Percentiles rank a stretch among this genome's conserved stretches.
Evolutionary conservation across 2,888 invertebrate species (phyloP).

Genomic region (Plutella xylostella): DNA sequence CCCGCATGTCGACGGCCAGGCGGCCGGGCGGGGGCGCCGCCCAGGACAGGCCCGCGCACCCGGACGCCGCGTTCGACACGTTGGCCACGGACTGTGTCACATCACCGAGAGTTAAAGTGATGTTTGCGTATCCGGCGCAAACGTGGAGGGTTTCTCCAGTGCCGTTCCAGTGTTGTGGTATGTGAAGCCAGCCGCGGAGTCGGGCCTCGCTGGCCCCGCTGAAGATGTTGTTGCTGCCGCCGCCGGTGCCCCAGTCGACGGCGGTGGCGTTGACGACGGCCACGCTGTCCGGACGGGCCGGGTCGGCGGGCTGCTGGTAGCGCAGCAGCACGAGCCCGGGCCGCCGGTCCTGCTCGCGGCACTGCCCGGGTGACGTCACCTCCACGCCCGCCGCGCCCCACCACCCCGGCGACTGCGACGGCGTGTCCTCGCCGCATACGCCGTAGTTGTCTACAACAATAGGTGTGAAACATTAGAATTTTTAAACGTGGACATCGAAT

Average conservation of each 20-base stretch:
- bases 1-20: constrained; percentile 75
- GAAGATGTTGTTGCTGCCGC: constrained; percentile 76
- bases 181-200: constrained; percentile 84
- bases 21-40: constrained; percentile 74
- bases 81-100: constrained; percentile 67
- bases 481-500: too few relatives aligned
- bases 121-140: constrained; percentile 83
- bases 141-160: constrained; percentile 77
- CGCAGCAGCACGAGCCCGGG: constrained; percentile 91
- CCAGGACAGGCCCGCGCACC: constrained; percentile 78
- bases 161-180: constrained; percentile 79
- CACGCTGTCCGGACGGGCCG: constrained; percentile 89
- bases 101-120: constrained; percentile 72
- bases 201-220: constrained; percentile 80
- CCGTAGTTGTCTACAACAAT: constrained; percentile 76
- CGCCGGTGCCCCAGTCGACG: constrained; percentile 81
- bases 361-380: constrained; percentile 79
- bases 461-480: neutral
- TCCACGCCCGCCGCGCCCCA: constrained; percentile 89
- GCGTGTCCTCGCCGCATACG: constrained; percentile 87
- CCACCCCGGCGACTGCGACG: constrained; percentile 87
- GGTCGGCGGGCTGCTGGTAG: constrained; percentile 89
- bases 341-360: constrained; percentile 81
- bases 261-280: constrained; percentile 88
- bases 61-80: constrained; percentile 75